A percentile compares a stretch with the other conserved stretches of the same genome.
These are phyloP conservation scores for Pemphredon lugubris DNA, from an alignment of 2,888 invertebrate species.

Conservation along the genomic window DNA sequence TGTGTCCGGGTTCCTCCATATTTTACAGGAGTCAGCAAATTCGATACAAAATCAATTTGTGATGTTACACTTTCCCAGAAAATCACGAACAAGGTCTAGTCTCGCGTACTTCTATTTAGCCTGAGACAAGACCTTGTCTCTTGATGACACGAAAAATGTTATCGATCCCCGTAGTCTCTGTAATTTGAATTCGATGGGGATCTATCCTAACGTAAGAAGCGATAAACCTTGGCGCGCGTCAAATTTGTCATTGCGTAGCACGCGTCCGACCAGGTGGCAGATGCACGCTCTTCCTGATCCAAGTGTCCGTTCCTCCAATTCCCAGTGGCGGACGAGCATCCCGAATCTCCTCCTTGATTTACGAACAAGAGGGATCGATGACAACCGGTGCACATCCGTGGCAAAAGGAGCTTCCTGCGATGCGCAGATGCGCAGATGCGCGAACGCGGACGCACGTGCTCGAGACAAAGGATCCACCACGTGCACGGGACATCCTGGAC, in stretches of 20 bases:
- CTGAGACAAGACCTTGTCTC: no score
- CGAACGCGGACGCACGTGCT: constrained; percentile 58
- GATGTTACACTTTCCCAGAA: no score
- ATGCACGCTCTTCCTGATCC: constrained; percentile 21
- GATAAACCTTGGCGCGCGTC: no score
- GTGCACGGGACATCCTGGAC: constrained; percentile 26
- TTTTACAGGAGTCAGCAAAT: no score
- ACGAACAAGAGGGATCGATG: constrained; percentile 56
- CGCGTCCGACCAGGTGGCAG: constrained; percentile 25
- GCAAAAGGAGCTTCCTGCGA: constrained; percentile 38
- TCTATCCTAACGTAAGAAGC: no score
- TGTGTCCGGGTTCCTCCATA: no score
- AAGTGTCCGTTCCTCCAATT: constrained; percentile 4
- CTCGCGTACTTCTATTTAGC: no score
- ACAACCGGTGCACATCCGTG: constrained; percentile 55
- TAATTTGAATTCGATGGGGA: no score
- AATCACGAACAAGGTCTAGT: no score
- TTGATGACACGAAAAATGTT: no score
- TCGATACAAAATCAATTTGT: no score
- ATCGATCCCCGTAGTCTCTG: no score
- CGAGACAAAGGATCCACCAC: constrained; percentile 52
- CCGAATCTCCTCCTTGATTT: constrained; percentile 38
- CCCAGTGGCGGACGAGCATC: constrained; percentile 8
- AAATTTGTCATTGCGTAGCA: neutral
- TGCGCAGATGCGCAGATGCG: constrained; percentile 54